A percentile compares a stretch with the other conserved stretches of the same genome.
phyloP scores from a whole-genome alignment of 2,797 vertebrate genomes.

The Cyclopterus lumpus region DNA sequence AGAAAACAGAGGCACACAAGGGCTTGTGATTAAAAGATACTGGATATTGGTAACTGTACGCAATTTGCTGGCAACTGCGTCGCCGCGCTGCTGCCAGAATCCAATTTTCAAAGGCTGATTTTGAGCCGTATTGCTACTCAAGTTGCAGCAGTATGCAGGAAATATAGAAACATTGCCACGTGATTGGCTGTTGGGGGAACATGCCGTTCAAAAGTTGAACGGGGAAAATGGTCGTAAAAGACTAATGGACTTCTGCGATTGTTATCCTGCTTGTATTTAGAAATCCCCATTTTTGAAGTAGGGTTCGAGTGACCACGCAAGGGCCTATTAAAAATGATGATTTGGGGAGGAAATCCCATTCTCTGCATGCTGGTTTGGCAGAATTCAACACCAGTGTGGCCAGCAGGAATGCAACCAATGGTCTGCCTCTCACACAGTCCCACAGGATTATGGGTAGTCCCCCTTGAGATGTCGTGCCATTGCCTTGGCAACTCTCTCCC shows the following conservation, averaged over 20 bases:
- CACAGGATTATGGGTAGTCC: conserved; percentile 52
- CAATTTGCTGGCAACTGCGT: conserved; percentile 56
- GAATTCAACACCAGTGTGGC: conserved; percentile 53
- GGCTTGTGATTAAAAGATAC: conserved; percentile 73
- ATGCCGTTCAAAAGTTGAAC: conserved; percentile 30
- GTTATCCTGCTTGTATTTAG: conserved; percentile 31
- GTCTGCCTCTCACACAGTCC: conserved; percentile 47
- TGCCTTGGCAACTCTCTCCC: conserved; percentile 48
- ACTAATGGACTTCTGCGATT: conserved; percentile 24
- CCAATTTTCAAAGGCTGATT: conserved; percentile 71
- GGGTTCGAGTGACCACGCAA: conserved; percentile 51
- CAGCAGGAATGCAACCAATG: conserved; percentile 47
- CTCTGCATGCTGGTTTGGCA: conserved; percentile 46
- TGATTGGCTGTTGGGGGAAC: conserved; percentile 29
- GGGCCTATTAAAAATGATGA: conserved; percentile 40
- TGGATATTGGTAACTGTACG: conserved; percentile 69
- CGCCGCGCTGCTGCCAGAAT: conserved; percentile 52
- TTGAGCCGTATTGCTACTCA: conserved; percentile 35
- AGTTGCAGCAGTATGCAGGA: conserved; percentile 32
- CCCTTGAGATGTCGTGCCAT: conserved; percentile 56
- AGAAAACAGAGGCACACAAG: conserved; percentile 65
- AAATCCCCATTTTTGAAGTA: conserved; percentile 44
- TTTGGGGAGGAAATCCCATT: conserved; percentile 59
- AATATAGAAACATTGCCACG: conserved; percentile 12
- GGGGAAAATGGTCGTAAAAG: conserved; percentile 3